Evolutionary conservation across 2,888 invertebrate species (phyloP).

Genomic region (Brassicogethes aeneus): DNA sequence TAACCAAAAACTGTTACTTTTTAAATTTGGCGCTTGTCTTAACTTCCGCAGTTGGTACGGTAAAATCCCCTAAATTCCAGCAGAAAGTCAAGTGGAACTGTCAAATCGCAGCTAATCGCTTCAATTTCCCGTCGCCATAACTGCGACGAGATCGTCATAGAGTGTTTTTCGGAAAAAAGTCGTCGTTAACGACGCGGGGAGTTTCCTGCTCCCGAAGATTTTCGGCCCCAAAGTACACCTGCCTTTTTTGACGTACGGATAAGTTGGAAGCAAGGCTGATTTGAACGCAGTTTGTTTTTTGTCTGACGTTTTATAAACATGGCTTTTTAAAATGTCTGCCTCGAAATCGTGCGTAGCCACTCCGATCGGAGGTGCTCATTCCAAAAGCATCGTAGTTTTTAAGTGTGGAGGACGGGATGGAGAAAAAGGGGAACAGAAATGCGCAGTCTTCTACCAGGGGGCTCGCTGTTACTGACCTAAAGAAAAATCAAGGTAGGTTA

Average conservation of each 20-base stretch:
- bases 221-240: slow-evolving; percentile 35
- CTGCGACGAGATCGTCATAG: slow-evolving; percentile 52
- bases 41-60: slow-evolving; percentile 8
- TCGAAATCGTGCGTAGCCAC: slow-evolving; percentile 58
- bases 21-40: too few species aligned
- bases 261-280: slow-evolving; percentile 11
- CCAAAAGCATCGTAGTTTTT: slow-evolving; percentile 28
- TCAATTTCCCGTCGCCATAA: slow-evolving; percentile 57
- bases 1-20: too few species aligned
- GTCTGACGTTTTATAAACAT: slow-evolving; percentile 57
- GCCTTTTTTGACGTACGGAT: slow-evolving; percentile 9
- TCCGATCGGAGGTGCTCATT: slow-evolving; percentile 64
- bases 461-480: slow-evolving; percentile 62
- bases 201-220: slow-evolving; percentile 49
- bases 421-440: slow-evolving; percentile 66
- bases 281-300: slow-evolving; percentile 41
- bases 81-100: slow-evolving; percentile 6
- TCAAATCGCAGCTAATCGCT: slow-evolving; percentile 4
- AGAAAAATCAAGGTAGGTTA: slow-evolving; percentile 63
- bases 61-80: slow-evolving; percentile 6
- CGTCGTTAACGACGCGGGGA: slow-evolving; percentile 62
- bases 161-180: slow-evolving; percentile 41
- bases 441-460: slow-evolving; percentile 62
- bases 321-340: slow-evolving; percentile 76
- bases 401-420: slow-evolving; percentile 50